Conservation (phyloP, 2,888 invertebrate genomes). For the Slavum lentiscoides region DNA sequence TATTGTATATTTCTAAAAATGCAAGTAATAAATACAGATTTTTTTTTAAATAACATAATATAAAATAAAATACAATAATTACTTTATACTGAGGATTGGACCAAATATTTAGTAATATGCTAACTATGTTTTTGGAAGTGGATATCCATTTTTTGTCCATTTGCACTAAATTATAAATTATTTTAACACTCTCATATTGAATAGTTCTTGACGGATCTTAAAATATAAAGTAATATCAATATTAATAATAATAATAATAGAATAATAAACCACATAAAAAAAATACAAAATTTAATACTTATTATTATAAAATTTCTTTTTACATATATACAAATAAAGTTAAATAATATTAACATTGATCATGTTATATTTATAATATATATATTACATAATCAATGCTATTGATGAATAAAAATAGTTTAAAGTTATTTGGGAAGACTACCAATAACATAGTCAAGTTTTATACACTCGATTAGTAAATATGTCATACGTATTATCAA, state of each 20-base stretch:
- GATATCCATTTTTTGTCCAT: conserved; percentile 25
- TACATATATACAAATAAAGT: no score
- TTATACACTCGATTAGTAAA: no score
- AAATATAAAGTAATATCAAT: not conserved
- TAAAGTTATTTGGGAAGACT: no score
- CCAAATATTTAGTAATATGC: conserved; percentile 31
- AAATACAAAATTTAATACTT: no score
- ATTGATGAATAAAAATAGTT: not conserved
- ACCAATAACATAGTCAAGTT: no score
- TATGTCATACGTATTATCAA: no score
- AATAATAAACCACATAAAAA: not conserved
- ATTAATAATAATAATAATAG: conserved; percentile 5
- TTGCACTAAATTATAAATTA: conserved; percentile 13
- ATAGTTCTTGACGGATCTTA: conserved; percentile 32
- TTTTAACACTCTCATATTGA: conserved; percentile 41
- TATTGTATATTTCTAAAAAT: no score
- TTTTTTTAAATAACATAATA: not conserved
- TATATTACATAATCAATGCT: no score
- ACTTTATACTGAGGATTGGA: conserved; percentile 28
- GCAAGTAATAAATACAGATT: no score
- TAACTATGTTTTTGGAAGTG: not conserved
- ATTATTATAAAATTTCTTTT: no score
- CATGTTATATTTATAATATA: no score
- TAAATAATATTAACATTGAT: no score
- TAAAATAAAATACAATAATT: conserved; percentile 14